A percentile compares a stretch with the other conserved stretches of the same genome.
phyloP scores from a whole-genome alignment of 2,113 vertebrate species.

The Poecile atricapillus region DNA sequence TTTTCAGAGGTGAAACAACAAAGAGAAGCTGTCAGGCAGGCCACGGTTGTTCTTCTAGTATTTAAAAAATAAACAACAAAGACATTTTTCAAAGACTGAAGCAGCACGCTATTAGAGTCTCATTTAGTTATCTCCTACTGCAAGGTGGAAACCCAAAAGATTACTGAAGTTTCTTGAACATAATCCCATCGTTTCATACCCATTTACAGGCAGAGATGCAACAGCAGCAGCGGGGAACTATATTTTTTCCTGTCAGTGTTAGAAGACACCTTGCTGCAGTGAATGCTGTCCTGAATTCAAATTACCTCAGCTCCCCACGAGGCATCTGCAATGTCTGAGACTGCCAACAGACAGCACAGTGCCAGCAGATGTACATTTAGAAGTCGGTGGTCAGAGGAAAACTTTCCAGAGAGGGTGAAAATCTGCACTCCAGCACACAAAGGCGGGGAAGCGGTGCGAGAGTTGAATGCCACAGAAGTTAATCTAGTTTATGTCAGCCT shows the following conservation, averaged over 20 bases:
- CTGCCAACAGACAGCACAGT: neutral
- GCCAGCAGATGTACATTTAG: neutral
- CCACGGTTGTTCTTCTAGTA: neutral
- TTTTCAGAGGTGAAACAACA: neutral
- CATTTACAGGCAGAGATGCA: neutral
- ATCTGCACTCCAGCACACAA: neutral
- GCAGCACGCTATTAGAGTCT: neutral
- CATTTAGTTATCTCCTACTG: neutral
- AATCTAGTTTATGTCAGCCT: neutral
- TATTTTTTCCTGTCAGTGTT: neutral
- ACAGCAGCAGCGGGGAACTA: neutral
- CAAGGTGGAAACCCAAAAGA: neutral
- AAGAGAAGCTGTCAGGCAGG: neutral
- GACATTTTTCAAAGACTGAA: neutral
- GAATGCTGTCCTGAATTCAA: constrained; percentile 43
- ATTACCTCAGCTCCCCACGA: neutral
- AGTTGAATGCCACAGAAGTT: neutral
- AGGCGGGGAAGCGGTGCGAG: neutral
- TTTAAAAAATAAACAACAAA: neutral
- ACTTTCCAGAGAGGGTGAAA: neutral
- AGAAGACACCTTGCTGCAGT: constrained; percentile 47
- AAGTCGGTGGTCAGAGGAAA: neutral
- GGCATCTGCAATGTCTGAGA: neutral
- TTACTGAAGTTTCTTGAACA: neutral
- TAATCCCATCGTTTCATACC: neutral